Percentiles rank a stretch among this genome's conserved stretches.
phyloP scores from a whole-genome alignment of 2,888 invertebrate species.

The Nysson spinosus region DNA sequence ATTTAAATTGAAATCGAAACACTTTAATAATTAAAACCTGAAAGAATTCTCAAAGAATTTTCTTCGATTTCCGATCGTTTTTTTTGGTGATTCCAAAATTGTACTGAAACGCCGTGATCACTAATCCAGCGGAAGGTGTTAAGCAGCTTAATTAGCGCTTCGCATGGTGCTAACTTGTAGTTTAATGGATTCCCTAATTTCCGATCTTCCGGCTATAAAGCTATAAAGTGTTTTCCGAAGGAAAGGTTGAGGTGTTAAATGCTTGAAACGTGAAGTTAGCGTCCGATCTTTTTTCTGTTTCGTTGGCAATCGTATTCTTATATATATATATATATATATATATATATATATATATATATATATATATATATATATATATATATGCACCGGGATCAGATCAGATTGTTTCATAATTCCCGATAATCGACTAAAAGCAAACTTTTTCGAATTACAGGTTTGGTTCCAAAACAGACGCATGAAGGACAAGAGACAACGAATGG shows the following conservation, averaged over 20 bases:
- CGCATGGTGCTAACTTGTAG: constrained; percentile 48
- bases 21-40: too few species aligned
- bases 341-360: not conserved
- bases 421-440: not conserved
- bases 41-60: too few species aligned
- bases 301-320: not conserved
- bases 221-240: constrained; percentile 45
- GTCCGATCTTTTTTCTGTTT: not conserved
- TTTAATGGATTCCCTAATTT: constrained; percentile 63
- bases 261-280: constrained; percentile 38
- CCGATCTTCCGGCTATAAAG: constrained; percentile 43
- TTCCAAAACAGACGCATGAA: constrained; percentile 98
- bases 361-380: not conserved
- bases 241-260: constrained; percentile 55
- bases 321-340: not conserved
- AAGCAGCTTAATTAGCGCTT: constrained; percentile 66
- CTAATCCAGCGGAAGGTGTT: constrained; percentile 62
- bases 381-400: too few species aligned
- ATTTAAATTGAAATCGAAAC: too few species aligned
- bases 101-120: constrained; percentile 41
- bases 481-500: constrained; percentile 96
- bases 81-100: constrained; percentile 47
- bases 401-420: too few species aligned
- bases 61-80: constrained; percentile 37
- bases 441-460: constrained; percentile 89